Conservation (phyloP, 2,113 vertebrate genomes). For the Macquaria ambigua region DNA sequence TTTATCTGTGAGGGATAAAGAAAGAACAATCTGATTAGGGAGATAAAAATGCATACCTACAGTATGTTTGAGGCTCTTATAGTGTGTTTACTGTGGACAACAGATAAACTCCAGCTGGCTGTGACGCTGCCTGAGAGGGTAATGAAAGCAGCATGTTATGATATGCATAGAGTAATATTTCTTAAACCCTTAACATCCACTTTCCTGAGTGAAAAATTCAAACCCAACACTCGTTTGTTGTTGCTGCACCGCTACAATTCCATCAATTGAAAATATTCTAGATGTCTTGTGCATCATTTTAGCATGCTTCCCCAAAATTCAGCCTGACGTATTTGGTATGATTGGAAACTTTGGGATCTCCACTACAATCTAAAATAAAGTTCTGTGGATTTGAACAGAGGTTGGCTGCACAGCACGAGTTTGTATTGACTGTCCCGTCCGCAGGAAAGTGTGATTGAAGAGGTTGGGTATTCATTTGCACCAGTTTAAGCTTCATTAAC, state of each 20-base stretch:
- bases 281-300: neutral
- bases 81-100: slow-evolving; percentile 5
- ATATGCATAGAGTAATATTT: neutral
- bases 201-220: neutral
- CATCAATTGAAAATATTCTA: no score
- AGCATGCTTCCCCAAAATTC: neutral
- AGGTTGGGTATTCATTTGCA: neutral
- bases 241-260: no score
- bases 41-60: slow-evolving; percentile 5
- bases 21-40: slow-evolving; percentile 20
- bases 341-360: no score
- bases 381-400: no score
- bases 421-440: neutral
- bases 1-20: slow-evolving; percentile 19
- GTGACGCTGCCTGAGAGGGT: slow-evolving; percentile 9
- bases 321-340: neutral
- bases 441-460: neutral
- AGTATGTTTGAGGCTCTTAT: slow-evolving; percentile 3
- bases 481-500: neutral
- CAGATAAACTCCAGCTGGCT: slow-evolving; percentile 26
- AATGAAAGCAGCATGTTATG: neutral
- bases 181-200: neutral
- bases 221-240: neutral
- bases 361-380: no score
- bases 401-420: neutral